A percentile compares a stretch with the other conserved stretches of the same genome.
These are phyloP conservation scores for Gisinianus flammeolus DNA, from an alignment of 2,888 invertebrate species.

Conservation along the genomic window DNA sequence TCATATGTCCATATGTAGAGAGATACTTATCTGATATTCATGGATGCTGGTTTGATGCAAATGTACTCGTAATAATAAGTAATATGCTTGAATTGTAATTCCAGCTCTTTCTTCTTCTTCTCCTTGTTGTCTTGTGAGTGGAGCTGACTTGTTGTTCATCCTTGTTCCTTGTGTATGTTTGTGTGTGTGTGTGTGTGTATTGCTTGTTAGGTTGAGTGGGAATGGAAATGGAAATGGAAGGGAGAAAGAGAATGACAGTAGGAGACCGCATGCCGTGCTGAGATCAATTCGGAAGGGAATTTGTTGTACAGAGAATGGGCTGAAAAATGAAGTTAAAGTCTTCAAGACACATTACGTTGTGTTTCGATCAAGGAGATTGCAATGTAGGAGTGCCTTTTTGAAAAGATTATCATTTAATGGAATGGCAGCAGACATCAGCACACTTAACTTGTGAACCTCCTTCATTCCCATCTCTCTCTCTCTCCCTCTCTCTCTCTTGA, in stretches of 20 bases:
- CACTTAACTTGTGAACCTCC: constrained; percentile 7
- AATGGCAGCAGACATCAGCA: constrained; percentile 37
- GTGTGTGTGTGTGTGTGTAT: constrained; percentile 9
- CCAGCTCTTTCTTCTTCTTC: too few relatives aligned
- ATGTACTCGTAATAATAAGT: too few relatives aligned
- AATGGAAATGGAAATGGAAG: neutral
- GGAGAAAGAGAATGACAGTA: constrained; percentile 46
- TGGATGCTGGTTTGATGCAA: too few relatives aligned
- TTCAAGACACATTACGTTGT: constrained; percentile 35
- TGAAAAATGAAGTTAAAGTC: constrained; percentile 45
- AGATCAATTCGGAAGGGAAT: constrained; percentile 54
- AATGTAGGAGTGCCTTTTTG: constrained; percentile 43
- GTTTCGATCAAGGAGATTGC: constrained; percentile 39
- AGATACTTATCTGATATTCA: too few relatives aligned
- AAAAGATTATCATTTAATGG: constrained; percentile 38
- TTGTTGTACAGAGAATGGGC: constrained; percentile 45
- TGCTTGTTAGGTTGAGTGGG: neutral
- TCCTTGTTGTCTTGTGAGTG: neutral
- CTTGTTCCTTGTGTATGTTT: constrained; percentile 1
- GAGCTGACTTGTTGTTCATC: neutral
- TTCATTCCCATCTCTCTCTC: constrained; percentile 1
- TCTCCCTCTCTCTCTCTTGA: constrained; percentile 9
- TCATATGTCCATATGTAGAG: too few relatives aligned
- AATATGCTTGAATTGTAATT: too few relatives aligned
- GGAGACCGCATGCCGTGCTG: constrained; percentile 45